phyloP scores from a whole-genome alignment of 2,888 invertebrate genomes.

The Temnothorax unifasciatus region DNA sequence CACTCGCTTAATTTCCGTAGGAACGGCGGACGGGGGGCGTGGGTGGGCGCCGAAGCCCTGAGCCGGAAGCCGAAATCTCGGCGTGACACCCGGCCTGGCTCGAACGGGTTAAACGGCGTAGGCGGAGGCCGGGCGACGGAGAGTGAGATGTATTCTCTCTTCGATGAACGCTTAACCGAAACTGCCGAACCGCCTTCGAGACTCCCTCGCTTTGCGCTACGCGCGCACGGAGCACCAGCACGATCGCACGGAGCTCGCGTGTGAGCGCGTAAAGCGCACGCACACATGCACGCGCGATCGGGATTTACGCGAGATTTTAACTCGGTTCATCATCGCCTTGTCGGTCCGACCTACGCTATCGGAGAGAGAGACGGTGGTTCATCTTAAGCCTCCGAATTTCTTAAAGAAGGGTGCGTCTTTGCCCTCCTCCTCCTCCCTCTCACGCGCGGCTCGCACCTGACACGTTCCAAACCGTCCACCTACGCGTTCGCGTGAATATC shows the following conservation, averaged over 20 bases:
- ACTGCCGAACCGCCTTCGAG: constrained; percentile 72
- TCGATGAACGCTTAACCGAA: constrained; percentile 72
- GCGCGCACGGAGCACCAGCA: constrained; percentile 53
- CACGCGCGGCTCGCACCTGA: constrained; percentile 40
- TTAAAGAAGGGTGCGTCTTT: constrained; percentile 61
- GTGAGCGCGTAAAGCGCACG: constrained; percentile 17
- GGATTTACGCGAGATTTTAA: constrained; percentile 71
- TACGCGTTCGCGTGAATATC: constrained; percentile 26
- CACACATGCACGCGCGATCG: constrained; percentile 42
- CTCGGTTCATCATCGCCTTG: constrained; percentile 68
- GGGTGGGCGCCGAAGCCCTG: constrained; percentile 54
- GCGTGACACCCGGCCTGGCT: constrained; percentile 20
- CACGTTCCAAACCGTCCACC: constrained; percentile 39
- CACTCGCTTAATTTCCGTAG: background rate
- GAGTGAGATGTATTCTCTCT: constrained; percentile 64
- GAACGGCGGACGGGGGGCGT: background rate
- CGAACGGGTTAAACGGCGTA: background rate
- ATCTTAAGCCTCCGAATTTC: constrained; percentile 64
- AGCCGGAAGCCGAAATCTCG: constrained; percentile 68
- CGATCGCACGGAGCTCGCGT: constrained; percentile 23
- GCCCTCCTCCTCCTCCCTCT: background rate
- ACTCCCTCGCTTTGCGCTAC: constrained; percentile 71
- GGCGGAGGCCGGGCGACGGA: constrained; percentile 40
- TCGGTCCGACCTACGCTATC: constrained; percentile 71
- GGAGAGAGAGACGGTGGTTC: constrained; percentile 48